phyloP scores from a whole-genome alignment of 2,888 invertebrate species.

The Limenitis arthemis region DNA sequence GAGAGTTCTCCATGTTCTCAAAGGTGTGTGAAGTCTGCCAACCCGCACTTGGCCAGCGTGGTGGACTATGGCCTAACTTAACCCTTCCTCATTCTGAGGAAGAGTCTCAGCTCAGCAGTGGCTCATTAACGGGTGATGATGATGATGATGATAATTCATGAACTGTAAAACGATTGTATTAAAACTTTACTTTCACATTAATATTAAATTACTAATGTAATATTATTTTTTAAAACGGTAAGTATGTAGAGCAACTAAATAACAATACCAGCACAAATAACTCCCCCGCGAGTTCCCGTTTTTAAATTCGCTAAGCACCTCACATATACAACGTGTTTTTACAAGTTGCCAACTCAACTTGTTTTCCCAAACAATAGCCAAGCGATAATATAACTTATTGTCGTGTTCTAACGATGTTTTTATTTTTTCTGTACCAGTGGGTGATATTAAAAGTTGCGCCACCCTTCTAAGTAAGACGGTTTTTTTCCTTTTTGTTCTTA shows the following conservation, averaged over 20 bases:
- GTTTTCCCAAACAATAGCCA: conserved; percentile 21
- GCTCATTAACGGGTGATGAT: too few species aligned
- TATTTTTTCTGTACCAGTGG: conserved; percentile 25
- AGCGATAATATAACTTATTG: conserved; percentile 23
- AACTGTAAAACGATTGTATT: not conserved
- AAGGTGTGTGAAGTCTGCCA: too few species aligned
- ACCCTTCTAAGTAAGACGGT: conserved; percentile 64
- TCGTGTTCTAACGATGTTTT: conserved; percentile 3
- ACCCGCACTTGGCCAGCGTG: too few species aligned
- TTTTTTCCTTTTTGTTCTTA: conserved; percentile 56
- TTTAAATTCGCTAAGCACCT: conserved; percentile 57
- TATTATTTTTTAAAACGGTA: not conserved
- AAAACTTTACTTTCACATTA: not conserved
- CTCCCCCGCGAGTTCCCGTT: conserved; percentile 42
- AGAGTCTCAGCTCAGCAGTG: too few species aligned
- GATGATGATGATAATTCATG: too few species aligned
- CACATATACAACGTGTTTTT: conserved; percentile 47
- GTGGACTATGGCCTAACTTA: too few species aligned
- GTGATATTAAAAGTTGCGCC: conserved; percentile 63
- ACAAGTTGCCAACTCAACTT: conserved; percentile 40
- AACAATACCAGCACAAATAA: conserved; percentile 31
- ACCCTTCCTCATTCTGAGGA: too few species aligned
- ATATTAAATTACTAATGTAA: not conserved
- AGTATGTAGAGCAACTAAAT: conserved; percentile 3
- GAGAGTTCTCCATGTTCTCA: too few species aligned